These are phyloP conservation scores for Empidonax alnorum DNA, from an alignment of 2,113 vertebrate genomes.

Conservation along the genomic window DNA sequence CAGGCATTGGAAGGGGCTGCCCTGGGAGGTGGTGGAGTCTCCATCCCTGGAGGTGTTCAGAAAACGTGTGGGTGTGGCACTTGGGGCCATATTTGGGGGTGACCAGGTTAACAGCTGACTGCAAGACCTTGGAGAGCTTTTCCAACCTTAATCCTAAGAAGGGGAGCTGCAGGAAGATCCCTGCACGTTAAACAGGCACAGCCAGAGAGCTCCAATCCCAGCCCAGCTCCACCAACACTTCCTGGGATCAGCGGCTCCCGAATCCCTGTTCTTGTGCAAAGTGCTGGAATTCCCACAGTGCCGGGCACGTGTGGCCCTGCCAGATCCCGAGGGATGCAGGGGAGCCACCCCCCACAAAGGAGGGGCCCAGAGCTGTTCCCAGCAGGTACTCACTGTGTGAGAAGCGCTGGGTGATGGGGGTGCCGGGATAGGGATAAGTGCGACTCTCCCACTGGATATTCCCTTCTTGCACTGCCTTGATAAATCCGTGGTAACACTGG, in stretches of 20 bases:
- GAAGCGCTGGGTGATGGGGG: constrained; percentile 96
- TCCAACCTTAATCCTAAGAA: background rate
- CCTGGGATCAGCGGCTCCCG: accelerated
- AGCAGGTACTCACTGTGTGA: constrained; percentile 90
- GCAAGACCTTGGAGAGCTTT: background rate
- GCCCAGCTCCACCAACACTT: background rate
- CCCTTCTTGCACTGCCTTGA: constrained; percentile 95
- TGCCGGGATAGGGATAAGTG: constrained; percentile 96
- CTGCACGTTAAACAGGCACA: accelerated
- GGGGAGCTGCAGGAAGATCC: background rate
- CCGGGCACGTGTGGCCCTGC: accelerated
- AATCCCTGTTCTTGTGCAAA: background rate
- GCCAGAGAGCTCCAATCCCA: background rate
- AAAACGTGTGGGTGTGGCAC: background rate
- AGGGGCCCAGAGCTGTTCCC: background rate
- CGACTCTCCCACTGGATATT: constrained; percentile 99
- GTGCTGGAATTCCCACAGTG: accelerated
- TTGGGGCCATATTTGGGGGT: accelerated
- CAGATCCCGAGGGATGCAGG: accelerated
- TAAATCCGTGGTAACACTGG: constrained; percentile 97
- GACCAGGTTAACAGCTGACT: no score
- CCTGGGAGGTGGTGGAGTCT: background rate
- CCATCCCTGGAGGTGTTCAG: background rate
- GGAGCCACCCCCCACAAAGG: no score
- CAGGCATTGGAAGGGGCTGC: background rate